These are phyloP conservation scores for Drosophila lacicola DNA, from an alignment of 2,888 invertebrate genomes.

Conservation along the genomic window DNA sequence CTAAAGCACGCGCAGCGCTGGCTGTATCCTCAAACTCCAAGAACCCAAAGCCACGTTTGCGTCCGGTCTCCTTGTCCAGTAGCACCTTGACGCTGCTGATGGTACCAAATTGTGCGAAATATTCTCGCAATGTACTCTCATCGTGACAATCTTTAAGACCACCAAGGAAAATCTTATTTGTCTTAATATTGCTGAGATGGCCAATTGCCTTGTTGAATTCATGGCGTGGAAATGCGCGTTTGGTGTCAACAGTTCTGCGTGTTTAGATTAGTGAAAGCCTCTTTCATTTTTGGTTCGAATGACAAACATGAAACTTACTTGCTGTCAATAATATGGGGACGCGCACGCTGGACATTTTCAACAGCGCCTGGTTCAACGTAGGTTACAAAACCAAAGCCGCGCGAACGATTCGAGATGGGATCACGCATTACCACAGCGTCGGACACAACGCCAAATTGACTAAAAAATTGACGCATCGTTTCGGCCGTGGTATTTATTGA, in stretches of 20 bases:
- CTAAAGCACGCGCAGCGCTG: conserved; percentile 81
- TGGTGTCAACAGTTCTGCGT: conserved; percentile 81
- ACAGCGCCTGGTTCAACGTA: conserved; percentile 73
- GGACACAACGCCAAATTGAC: conserved; percentile 78
- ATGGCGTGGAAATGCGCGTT: conserved; percentile 81
- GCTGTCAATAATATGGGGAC: conserved; percentile 81
- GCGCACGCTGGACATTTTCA: conserved; percentile 79
- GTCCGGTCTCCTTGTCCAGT: conserved; percentile 81
- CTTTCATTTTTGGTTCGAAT: neutral
- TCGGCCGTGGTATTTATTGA: conserved; percentile 78
- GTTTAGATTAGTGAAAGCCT: neutral
- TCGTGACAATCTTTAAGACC: conserved; percentile 83
- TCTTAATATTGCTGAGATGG: conserved; percentile 51
- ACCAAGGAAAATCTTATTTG: conserved; percentile 82
- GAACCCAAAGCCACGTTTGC: conserved; percentile 83
- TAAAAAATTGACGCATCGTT: conserved; percentile 72
- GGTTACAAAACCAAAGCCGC: conserved; percentile 83
- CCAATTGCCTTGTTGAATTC: conserved; percentile 70
- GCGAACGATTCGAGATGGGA: conserved; percentile 79
- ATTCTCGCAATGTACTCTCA: conserved; percentile 74
- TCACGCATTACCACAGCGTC: conserved; percentile 83
- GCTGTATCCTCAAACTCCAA: conserved; percentile 81
- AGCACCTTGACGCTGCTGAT: conserved; percentile 78
- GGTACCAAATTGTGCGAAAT: conserved; percentile 81
- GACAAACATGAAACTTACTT: conserved; percentile 85